These are phyloP conservation scores for Athalia rosae DNA, from an alignment of 2,888 invertebrate genomes.

Conservation along the genomic window DNA sequence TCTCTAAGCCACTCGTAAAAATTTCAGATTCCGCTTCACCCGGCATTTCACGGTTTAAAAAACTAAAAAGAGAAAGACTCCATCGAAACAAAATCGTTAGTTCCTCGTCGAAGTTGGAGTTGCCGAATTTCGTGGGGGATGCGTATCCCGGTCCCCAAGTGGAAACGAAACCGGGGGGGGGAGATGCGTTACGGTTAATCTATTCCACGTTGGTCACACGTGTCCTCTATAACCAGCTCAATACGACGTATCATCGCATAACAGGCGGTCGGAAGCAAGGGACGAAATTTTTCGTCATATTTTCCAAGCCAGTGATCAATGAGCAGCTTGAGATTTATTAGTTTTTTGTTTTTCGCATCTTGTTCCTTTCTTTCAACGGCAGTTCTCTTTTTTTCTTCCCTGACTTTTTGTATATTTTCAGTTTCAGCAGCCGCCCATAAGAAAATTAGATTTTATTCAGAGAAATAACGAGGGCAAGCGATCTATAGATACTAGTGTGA, in stretches of 20 bases:
- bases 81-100: constrained; percentile 11
- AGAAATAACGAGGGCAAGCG: background rate
- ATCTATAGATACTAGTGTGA: background rate
- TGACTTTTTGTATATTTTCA: background rate
- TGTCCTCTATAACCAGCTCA: constrained; percentile 3
- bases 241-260: constrained; percentile 4
- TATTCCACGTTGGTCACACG: constrained; percentile 21
- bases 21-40: constrained; percentile 24
- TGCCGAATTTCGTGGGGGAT: background rate
- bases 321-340: background rate
- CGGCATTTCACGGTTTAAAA: background rate
- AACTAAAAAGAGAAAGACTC: background rate
- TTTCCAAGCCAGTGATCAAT: background rate
- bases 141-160: constrained; percentile 4
- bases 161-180: constrained; percentile 7
- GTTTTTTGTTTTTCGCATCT: too few relatives aligned
- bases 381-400: too few relatives aligned
- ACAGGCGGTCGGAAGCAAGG: constrained; percentile 3
- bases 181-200: background rate
- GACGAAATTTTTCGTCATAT: background rate
- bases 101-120: background rate
- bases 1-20: background rate
- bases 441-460: background rate
- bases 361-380: too few relatives aligned
- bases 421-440: background rate